Percentiles rank a stretch among this genome's conserved stretches.
Conservation (phyloP, 1,140 invertebrate species). For the Eurosta solidaginis region DNA sequence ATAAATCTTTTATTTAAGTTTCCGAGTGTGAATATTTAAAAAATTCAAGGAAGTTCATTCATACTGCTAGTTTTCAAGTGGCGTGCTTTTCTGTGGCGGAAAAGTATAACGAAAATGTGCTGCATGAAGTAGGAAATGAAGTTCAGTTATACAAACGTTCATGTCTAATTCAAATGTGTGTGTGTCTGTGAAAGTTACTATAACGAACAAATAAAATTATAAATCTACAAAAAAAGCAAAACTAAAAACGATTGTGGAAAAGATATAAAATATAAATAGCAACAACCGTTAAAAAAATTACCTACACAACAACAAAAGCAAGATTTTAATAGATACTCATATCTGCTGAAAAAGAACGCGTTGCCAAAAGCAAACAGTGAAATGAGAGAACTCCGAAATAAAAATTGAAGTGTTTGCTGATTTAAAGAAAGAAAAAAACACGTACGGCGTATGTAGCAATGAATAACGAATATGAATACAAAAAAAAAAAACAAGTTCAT, state of each 20-base stretch:
- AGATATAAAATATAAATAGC: conserved; percentile 6
- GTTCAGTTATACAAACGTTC: neutral
- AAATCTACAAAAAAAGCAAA: neutral
- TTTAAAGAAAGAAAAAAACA: conserved; percentile 21
- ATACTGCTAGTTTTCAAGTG: no score
- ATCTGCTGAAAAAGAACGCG: conserved; percentile 7
- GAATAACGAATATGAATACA: neutral
- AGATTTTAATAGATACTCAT: no score
- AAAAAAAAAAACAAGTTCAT: neutral
- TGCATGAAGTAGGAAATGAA: no score
- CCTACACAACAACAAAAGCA: neutral
- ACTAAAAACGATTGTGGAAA: neutral
- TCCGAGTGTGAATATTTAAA: no score
- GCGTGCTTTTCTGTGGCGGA: no score
- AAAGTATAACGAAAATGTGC: no score
- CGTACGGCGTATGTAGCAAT: neutral
- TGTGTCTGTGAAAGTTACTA: neutral
- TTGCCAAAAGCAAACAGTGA: neutral
- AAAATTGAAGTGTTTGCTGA: conserved; percentile 9
- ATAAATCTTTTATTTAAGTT: no score
- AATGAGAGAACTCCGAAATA: neutral
- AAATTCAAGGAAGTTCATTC: no score
- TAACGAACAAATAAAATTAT: neutral
- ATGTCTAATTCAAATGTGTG: neutral
- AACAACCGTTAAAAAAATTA: neutral